A percentile compares a stretch with the other conserved stretches of the same genome.
Evolutionary conservation across 2,888 invertebrate species (phyloP).

Genomic region (Nephrotoma flavescens): DNA sequence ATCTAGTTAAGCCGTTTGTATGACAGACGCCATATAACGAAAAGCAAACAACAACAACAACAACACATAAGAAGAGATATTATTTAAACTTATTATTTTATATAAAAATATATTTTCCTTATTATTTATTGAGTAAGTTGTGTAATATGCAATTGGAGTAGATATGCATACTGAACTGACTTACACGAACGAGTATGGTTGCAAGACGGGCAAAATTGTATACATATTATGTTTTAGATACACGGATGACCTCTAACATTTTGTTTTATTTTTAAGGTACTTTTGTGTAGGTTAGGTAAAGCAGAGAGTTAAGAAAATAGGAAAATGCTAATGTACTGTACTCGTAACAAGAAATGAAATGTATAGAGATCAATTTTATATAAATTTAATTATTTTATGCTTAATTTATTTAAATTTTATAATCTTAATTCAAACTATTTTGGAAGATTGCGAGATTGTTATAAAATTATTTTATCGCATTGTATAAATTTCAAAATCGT

Average conservation of each 20-base stretch:
- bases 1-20: background rate
- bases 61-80: background rate
- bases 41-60: background rate
- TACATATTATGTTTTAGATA: background rate
- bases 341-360: background rate
- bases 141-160: background rate
- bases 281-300: background rate
- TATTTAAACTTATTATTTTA: background rate
- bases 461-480: no score
- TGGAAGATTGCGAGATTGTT: no score
- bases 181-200: background rate
- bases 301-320: background rate
- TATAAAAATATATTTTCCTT: background rate
- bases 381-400: background rate
- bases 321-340: background rate
- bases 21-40: background rate
- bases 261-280: background rate
- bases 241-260: background rate
- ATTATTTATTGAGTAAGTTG: background rate
- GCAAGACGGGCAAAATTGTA: background rate
- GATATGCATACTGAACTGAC: background rate
- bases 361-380: background rate
- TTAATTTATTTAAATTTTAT: background rate
- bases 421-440: no score
- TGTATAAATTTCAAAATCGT: no score